phyloP scores from a whole-genome alignment of 2,888 invertebrate genomes.

The Strigamia maritima region DNA sequence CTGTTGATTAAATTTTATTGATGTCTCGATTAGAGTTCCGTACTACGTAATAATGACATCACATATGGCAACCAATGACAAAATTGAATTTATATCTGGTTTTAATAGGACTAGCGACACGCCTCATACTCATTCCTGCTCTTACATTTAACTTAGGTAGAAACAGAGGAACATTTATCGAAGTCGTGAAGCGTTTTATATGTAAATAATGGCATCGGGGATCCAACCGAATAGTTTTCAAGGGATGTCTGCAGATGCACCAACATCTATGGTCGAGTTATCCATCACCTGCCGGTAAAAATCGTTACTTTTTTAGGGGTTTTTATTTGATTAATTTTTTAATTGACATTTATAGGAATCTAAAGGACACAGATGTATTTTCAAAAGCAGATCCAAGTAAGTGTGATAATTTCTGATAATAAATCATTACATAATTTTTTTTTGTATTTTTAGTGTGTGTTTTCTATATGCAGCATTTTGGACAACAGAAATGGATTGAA shows the following conservation, averaged over 20 bases:
- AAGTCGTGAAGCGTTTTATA: not conserved
- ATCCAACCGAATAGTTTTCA: not conserved
- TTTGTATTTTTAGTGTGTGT: not conserved
- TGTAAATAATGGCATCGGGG: not conserved
- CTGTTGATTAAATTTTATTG: too few relatives aligned
- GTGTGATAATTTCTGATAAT: not conserved
- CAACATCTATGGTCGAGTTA: constrained; percentile 39
- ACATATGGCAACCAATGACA: too few relatives aligned
- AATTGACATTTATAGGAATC: constrained; percentile 51
- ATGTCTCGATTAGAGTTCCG: too few relatives aligned
- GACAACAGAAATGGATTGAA: not conserved
- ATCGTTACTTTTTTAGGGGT: too few relatives aligned
- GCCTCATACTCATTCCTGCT: too few relatives aligned
- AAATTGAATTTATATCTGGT: too few relatives aligned
- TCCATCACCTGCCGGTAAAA: constrained; percentile 39
- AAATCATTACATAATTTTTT: not conserved
- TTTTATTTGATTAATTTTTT: not conserved
- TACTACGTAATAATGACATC: too few relatives aligned
- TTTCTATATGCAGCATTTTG: not conserved
- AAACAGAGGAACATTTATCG: too few relatives aligned
- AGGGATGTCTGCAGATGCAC: constrained; percentile 19
- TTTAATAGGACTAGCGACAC: too few relatives aligned
- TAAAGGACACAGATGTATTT: constrained; percentile 56
- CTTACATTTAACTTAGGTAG: too few relatives aligned
- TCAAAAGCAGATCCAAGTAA: constrained; percentile 59